Base-by-base conservation (phyloP, 1,140 invertebrate genomes). In the Platorchestia sp. region DNA sequence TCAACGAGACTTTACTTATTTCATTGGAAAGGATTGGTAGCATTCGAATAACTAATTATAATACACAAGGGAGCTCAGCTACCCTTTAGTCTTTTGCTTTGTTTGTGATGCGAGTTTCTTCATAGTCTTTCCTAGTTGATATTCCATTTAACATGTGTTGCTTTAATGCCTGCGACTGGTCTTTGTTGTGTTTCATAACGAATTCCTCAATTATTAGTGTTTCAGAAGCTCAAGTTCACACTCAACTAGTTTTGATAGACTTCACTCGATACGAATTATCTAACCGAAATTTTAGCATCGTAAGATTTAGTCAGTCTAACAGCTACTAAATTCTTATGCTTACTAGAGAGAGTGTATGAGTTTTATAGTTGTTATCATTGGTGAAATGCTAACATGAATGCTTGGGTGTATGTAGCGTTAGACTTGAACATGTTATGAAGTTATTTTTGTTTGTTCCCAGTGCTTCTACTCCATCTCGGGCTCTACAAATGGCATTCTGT, bases 401-500 rank as follows among this genome's bases (percentile, higher is more conserved):
- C 6, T 22, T 36, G 27, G 59, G 14, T 27, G 19, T 10, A 19
- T 51, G 19, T 10, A 10, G 47, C 44, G 75, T 45, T 43, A 19
- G 41, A 44, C n/a, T 16, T 53, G 41, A 43, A 3, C 43, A 95
- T 42, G 14, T 59, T 59, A 53, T 86, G 14, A 95, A 51, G 45
- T 95, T 44, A 44, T 0, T 95, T 53, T 45, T 95, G 47, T 95
- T 19, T 27, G 22, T 41, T 14, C 44, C 41, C 96, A 96, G 96
- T 95, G 95, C 95, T 95, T 95, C 95, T 95, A 95, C 96, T 40
- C 96, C 96, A 53, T 51, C 96, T 95, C 95, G 96, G 59, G 95
- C 95, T 95, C 95, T 96, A 95, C 95, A 95, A 96, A 96, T 96
- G 96, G 95, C 96, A 51, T 96, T 96, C 95, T 96, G 96, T 96